Conservation (phyloP, 2,888 invertebrate species). For the Patella caerulea region DNA sequence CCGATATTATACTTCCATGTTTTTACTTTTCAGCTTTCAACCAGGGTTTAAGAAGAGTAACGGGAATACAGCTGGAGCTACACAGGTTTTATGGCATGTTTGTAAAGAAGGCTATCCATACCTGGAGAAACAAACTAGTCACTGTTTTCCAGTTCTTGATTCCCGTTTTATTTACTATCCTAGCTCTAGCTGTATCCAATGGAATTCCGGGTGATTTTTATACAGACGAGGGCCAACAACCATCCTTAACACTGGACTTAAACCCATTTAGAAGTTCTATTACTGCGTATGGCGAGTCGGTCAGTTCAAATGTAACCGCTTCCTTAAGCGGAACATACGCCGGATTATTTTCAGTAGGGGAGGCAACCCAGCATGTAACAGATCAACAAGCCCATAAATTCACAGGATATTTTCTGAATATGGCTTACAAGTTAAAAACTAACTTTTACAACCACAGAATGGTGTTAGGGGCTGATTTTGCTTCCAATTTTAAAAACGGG, state of each 20-base stretch:
- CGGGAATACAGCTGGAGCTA: slow-evolving; percentile 71
- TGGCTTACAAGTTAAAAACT: slow-evolving; percentile 55
- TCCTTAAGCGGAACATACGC: background rate
- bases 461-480: slow-evolving; percentile 61
- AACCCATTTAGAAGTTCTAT: slow-evolving; percentile 53
- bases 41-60: slow-evolving; percentile 48
- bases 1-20: no score
- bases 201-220: slow-evolving; percentile 43
- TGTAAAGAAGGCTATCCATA: slow-evolving; percentile 78
- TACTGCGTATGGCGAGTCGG: slow-evolving; percentile 36
- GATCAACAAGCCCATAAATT: slow-evolving; percentile 5
- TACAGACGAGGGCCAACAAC: slow-evolving; percentile 73
- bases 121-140: slow-evolving; percentile 79
- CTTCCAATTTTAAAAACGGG: slow-evolving; percentile 64
- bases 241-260: slow-evolving; percentile 75
- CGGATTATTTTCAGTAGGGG: background rate
- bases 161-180: slow-evolving; percentile 78
- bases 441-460: slow-evolving; percentile 67
- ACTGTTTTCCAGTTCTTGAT: slow-evolving; percentile 75
- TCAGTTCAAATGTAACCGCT: slow-evolving; percentile 11
- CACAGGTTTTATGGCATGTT: slow-evolving; percentile 80
- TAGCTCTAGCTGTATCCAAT: slow-evolving; percentile 77
- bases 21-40: slow-evolving; percentile 47
- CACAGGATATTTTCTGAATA: slow-evolving; percentile 34
- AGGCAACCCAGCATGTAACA: background rate